Evolutionary conservation across 2,797 vertebrate genomes (phyloP).

Genomic region (Eulemur rubriventer): DNA sequence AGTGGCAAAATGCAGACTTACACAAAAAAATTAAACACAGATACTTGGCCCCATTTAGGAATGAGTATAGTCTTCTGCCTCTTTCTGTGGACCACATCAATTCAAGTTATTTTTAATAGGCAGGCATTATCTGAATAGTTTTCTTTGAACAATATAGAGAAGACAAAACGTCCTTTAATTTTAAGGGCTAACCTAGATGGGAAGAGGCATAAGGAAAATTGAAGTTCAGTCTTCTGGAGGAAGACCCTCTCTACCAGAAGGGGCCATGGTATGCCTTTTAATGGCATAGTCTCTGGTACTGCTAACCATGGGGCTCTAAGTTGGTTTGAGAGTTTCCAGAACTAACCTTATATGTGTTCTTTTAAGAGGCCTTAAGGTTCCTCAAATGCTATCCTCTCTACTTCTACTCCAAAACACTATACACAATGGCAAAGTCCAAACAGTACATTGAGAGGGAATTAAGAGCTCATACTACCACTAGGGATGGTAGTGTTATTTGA

Average conservation of each 20-base stretch:
- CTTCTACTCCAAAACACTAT: conserved; percentile 38
- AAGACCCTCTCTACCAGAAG: conserved; percentile 5
- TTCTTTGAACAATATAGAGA: conserved; percentile 46
- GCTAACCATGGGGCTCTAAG: conserved; percentile 48
- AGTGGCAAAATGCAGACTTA: conserved; percentile 70
- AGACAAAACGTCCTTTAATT: conserved; percentile 50
- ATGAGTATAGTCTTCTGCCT: background rate
- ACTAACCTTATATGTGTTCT: conserved; percentile 36
- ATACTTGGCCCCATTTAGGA: background rate
- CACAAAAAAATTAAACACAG: background rate
- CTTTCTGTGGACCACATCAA: conserved; percentile 12
- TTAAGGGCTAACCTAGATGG: conserved; percentile 1
- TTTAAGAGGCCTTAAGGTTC: conserved; percentile 44
- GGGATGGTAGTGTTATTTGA: background rate
- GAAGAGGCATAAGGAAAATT: background rate
- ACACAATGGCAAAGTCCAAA: conserved; percentile 33
- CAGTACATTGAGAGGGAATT: conserved; percentile 28
- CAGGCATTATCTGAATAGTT: conserved; percentile 15
- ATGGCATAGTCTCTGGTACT: conserved; percentile 26
- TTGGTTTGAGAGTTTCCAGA: conserved; percentile 50
- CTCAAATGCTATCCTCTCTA: conserved; percentile 29
- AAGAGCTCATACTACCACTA: conserved; percentile 22
- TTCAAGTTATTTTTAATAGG: conserved; percentile 47
- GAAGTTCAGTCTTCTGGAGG: conserved; percentile 47
- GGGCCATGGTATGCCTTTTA: conserved; percentile 12